A percentile compares a stretch with the other conserved stretches of the same genome.
Evolutionary conservation across 2,888 invertebrate species (phyloP).

Genomic region (Ferdinandea cuprea): DNA sequence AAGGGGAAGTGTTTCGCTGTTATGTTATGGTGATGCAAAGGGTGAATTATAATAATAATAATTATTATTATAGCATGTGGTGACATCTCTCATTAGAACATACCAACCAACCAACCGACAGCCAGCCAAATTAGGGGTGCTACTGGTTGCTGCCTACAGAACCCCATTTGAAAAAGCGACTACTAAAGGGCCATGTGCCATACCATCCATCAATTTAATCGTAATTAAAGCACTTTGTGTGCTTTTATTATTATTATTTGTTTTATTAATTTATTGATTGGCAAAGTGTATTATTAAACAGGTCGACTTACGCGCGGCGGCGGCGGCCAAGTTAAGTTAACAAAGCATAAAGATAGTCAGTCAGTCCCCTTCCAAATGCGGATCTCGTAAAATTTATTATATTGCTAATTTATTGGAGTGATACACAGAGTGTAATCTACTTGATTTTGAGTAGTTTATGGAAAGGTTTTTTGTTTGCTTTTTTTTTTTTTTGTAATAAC

Average conservation of each 20-base stretch:
- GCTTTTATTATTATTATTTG: slow-evolving; percentile 64
- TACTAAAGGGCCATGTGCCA: slow-evolving; percentile 30
- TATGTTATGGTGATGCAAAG: slow-evolving; percentile 3
- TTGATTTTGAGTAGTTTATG: slow-evolving; percentile 50
- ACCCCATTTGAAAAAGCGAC: not conserved
- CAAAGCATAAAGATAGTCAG: slow-evolving; percentile 40
- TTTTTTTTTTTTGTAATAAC: slow-evolving; percentile 17
- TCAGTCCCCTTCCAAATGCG: slow-evolving; percentile 36
- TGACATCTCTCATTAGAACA: slow-evolving; percentile 57
- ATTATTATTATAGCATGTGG: slow-evolving; percentile 59
- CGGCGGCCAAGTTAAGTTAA: not conserved
- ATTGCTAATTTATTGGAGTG: slow-evolving; percentile 57
- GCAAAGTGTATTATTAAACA: slow-evolving; percentile 55
- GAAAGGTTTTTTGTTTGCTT: not conserved
- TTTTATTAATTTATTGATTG: slow-evolving; percentile 71
- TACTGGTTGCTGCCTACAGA: slow-evolving; percentile 26
- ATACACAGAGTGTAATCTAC: slow-evolving; percentile 59
- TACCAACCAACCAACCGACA: slow-evolving; percentile 40
- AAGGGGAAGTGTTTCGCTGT: not conserved
- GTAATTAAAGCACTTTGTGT: slow-evolving; percentile 72
- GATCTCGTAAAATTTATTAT: slow-evolving; percentile 55
- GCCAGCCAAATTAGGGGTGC: slow-evolving; percentile 19
- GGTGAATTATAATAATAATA: slow-evolving; percentile 71
- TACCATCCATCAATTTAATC: slow-evolving; percentile 58
- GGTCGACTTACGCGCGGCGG: not conserved